A percentile compares a stretch with the other conserved stretches of the same genome.
Conservation (phyloP, 2,113 vertebrate genomes). For the Vimba vimba region DNA sequence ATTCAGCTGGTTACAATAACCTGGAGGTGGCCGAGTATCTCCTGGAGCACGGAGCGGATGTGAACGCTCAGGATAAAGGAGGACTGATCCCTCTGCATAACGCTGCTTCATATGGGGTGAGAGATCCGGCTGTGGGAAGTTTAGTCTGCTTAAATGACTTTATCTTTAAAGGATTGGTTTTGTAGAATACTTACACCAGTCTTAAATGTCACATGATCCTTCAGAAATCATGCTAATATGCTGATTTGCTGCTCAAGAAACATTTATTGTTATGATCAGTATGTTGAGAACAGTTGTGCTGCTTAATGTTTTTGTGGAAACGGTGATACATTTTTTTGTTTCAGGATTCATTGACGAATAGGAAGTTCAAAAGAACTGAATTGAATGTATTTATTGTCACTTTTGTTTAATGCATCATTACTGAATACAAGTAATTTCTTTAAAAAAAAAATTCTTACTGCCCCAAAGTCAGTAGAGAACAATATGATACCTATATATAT, state of each 20-base stretch:
- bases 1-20: slow-evolving; percentile 95
- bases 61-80: slow-evolving; percentile 98
- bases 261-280: neutral
- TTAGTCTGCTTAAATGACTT: neutral
- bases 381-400: neutral
- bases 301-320: neutral
- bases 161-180: neutral
- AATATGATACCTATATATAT: too few species aligned
- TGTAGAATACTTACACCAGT: neutral
- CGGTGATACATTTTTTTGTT: too few species aligned
- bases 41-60: slow-evolving; percentile 95
- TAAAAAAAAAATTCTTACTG: too few species aligned
- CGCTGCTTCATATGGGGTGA: slow-evolving; percentile 97
- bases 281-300: neutral
- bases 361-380: neutral
- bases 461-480: too few species aligned
- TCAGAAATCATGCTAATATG: neutral
- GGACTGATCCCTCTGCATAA: slow-evolving; percentile 98
- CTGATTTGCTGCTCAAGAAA: neutral
- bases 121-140: slow-evolving; percentile 52
- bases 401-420: too few species aligned
- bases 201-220: neutral
- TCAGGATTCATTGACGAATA: neutral
- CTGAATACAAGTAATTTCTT: too few species aligned
- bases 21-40: slow-evolving; percentile 98